Evolutionary conservation across 1,140 invertebrate genomes (phyloP).

Genomic region (Brachionus paranguensis): DNA sequence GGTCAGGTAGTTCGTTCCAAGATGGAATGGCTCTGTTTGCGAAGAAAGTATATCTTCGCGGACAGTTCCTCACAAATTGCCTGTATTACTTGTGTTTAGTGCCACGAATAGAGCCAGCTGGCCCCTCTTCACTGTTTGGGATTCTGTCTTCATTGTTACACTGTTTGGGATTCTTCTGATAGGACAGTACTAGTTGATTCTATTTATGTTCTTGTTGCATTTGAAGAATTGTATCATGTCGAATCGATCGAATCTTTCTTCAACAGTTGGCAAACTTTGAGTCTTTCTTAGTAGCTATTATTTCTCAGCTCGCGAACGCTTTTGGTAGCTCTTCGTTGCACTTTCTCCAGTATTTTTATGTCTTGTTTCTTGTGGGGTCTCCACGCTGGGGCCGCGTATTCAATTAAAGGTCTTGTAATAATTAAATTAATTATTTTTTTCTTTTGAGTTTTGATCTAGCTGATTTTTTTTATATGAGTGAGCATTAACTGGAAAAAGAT

Average conservation of each 20-base stretch:
- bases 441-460: too few species aligned
- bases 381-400: too few species aligned
- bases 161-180: conserved; percentile 55
- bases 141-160: too few species aligned
- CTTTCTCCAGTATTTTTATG: neutral
- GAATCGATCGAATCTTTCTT: neutral
- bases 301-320: neutral
- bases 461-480: too few species aligned
- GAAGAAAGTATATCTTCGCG: neutral
- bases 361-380: too few species aligned
- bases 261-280: neutral
- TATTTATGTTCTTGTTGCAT: too few species aligned
- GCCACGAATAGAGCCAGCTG: neutral
- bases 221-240: neutral
- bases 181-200: neutral
- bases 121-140: neutral
- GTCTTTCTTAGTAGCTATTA: too few species aligned
- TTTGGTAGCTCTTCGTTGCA: neutral
- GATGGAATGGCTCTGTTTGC: neutral
- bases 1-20: too few species aligned
- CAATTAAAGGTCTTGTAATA: too few species aligned
- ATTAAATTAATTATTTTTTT: too few species aligned
- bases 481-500: too few species aligned
- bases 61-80: neutral
- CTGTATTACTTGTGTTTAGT: neutral